These are phyloP conservation scores for Brachylomia viminalis DNA, from an alignment of 2,888 invertebrate species.

Conservation along the genomic window DNA sequence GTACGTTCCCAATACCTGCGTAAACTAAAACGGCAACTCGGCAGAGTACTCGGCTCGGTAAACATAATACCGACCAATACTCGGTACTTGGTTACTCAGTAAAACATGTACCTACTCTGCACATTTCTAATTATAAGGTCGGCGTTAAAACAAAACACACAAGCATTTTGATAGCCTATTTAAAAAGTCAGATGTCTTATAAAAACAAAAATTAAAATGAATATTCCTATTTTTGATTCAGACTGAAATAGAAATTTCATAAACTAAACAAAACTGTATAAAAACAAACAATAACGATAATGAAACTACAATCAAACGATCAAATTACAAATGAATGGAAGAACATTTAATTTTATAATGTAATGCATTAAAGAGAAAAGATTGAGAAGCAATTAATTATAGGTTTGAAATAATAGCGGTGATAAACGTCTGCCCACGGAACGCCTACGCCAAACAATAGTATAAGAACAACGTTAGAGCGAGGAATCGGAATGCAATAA, in stretches of 20 bases:
- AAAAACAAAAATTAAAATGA: slow-evolving; percentile 8
- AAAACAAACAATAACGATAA: slow-evolving; percentile 40
- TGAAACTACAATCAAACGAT: slow-evolving; percentile 44
- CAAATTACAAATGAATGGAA: slow-evolving; percentile 42
- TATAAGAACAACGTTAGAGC: slow-evolving; percentile 44
- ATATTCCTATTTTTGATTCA: not conserved
- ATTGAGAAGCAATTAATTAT: slow-evolving; percentile 65
- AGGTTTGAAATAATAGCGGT: slow-evolving; percentile 65
- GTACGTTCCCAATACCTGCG: no score
- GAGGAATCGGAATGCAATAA: slow-evolving; percentile 57
- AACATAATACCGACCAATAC: no score
- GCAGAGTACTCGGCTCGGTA: no score
- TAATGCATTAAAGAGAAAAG: slow-evolving; percentile 55
- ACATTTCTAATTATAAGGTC: not conserved
- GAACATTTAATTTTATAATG: slow-evolving; percentile 60
- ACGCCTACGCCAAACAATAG: slow-evolving; percentile 70
- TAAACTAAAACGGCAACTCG: no score
- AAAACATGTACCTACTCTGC: no score
- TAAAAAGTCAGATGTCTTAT: slow-evolving; percentile 10
- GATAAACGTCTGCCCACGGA: slow-evolving; percentile 75
- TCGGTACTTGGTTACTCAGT: no score
- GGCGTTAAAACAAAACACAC: not conserved
- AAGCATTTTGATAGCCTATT: not conserved
- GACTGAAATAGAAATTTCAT: slow-evolving; percentile 41
- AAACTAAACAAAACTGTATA: slow-evolving; percentile 17